phyloP scores from a whole-genome alignment of 2,113 vertebrate species.

The Apodemus sylvaticus region DNA sequence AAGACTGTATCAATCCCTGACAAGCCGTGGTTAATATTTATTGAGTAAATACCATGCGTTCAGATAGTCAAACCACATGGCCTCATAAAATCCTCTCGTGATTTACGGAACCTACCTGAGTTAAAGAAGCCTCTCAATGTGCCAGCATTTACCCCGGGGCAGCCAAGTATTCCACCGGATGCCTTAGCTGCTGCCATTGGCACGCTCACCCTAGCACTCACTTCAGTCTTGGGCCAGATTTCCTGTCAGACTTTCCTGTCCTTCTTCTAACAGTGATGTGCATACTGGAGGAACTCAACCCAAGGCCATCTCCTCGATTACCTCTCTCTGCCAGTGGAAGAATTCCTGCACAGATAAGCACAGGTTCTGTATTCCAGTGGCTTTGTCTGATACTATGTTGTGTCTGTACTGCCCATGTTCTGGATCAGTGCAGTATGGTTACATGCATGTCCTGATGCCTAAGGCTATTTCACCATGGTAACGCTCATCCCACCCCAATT shows the following conservation, averaged over 20 bases:
- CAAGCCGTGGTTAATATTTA: not conserved
- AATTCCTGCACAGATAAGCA: not conserved
- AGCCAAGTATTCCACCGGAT: not conserved
- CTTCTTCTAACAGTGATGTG: not conserved
- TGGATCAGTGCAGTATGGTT: not conserved
- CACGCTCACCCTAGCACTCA: not conserved
- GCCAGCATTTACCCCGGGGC: not conserved
- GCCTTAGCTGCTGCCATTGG: not conserved
- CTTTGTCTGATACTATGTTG: not conserved
- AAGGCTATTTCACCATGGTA: not conserved
- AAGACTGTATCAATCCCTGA: not conserved
- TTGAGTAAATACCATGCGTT: not conserved
- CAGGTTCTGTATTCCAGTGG: not conserved
- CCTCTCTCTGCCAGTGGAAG: not conserved
- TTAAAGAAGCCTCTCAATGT: not conserved
- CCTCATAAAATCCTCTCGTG: not conserved
- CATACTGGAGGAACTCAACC: not conserved
- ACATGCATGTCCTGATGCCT: not conserved
- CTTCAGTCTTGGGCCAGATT: not conserved
- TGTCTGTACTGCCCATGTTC: not conserved
- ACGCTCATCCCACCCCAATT: not conserved
- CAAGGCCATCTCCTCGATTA: not conserved
- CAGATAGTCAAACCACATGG: not conserved
- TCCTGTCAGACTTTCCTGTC: not conserved
- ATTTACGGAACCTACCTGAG: not conserved